Evolutionary conservation across 2,113 vertebrate genomes (phyloP), one percentile per base, ranked within the genome.

Genomic region (Pandion haliaetus): DNA sequence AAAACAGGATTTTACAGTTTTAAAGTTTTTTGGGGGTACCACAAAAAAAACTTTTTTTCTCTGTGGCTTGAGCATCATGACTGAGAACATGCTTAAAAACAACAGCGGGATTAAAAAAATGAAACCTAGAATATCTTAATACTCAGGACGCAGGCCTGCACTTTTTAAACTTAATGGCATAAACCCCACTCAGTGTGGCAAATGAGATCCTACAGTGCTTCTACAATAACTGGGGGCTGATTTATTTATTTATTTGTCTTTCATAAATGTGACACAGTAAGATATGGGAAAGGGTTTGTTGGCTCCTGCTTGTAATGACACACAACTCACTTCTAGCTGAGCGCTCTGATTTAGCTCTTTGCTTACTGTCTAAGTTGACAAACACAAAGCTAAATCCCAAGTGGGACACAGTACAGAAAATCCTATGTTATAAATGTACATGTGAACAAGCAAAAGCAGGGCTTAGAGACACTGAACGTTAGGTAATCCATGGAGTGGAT

Each of bases 381-480:
- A 93, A 65, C 14, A 81, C 10, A 86, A 86, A 65, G 31, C 15
- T 54, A 23, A 71, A 80, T 42, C 32, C 55, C 55, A 59, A 17
- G 20, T 9, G 52, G 52, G 34, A 28, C 36, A 18, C 21, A 17
- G 31, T 15, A 59, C 24, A 81, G 29, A 72, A 58, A 62, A 47
- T 25, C 12, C 0, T 42, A 5, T 2, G 3, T 20, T 82, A 0
- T 24, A 34, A 76, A 14, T 2, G 5, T 66, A 54, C 14, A 57
- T 19, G 24, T 5, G 70, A 73, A 94, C 59, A n/a, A 88, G 40
- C 17, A 78, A 72, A 78, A 83, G 45, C 24, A 55, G 5, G 20
- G 17, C 20, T 81, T 54, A 44, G 50, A 65, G 94, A 11, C 21
- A 14, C 52, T 57, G 59, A 71, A 66, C 40, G 3, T 12, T 25